A percentile compares a stretch with the other conserved stretches of the same genome.
Evolutionary conservation across 1,140 invertebrate species (phyloP).

Genomic region (Stratiolaelaps scimitus): DNA sequence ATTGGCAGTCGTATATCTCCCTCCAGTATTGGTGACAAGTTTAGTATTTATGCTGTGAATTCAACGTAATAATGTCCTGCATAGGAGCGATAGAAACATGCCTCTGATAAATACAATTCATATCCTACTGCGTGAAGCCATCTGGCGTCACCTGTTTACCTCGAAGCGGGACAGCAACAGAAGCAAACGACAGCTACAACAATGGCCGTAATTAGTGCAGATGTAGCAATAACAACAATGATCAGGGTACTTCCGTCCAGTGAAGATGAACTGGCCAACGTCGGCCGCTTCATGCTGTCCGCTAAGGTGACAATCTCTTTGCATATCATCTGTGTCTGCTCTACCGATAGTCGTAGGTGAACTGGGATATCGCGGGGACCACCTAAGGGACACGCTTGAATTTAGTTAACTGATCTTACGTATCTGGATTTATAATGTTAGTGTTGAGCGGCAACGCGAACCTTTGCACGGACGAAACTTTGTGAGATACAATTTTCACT

Average conservation of each 20-base stretch:
- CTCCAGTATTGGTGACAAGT: too few relatives aligned
- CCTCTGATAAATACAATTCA: too few relatives aligned
- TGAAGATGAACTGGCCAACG: not conserved
- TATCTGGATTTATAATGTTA: not conserved
- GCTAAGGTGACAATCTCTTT: slow-evolving; percentile 18
- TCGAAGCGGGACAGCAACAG: slow-evolving; percentile 20
- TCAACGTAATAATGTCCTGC: too few relatives aligned
- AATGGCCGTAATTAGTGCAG: not conserved
- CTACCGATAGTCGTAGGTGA: not conserved
- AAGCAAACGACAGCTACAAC: slow-evolving; percentile 1
- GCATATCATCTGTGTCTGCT: slow-evolving; percentile 13
- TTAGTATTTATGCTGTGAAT: not conserved
- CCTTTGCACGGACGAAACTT: not conserved
- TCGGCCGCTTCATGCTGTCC: not conserved
- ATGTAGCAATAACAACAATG: not conserved
- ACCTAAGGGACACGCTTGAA: not conserved
- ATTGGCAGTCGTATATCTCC: too few relatives aligned
- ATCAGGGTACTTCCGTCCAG: not conserved
- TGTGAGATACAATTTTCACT: not conserved
- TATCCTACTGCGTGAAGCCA: not conserved
- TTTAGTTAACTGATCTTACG: not conserved
- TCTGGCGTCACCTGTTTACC: slow-evolving; percentile 1
- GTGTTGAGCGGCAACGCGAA: too few relatives aligned
- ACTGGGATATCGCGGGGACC: slow-evolving; percentile 5
- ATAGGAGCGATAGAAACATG: not conserved